Base-by-base conservation (phyloP, 2,888 invertebrate genomes). In the Galerucella calmariensis region DNA sequence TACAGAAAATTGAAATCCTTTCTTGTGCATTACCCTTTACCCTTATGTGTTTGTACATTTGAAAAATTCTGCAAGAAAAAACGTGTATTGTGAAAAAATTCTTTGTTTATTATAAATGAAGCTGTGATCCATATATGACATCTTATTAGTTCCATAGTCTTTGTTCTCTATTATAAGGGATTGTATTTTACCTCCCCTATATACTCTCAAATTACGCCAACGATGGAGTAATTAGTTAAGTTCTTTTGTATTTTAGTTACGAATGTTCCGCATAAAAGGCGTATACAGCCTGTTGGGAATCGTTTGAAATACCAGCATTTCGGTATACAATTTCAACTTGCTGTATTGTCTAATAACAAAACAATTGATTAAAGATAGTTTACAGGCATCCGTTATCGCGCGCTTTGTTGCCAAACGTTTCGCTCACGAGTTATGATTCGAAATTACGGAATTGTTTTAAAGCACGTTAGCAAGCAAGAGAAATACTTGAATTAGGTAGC, bases 291-390 rank as follows among this genome's bases (percentile, higher is more conserved):
- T 41, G 35, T 35, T 41, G 41, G 16, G n/a, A 62, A 62, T 62
- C 20, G 62, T 67, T 67, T 53, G 35, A 53, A 67, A 67, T 67
- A 67, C 67, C 67, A 67, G 53, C 67, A 67, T 67, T 56, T 56
- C 35, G 53, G 53, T 67, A 67, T 67, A 67, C 67, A 67, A 56
- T 67, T 67, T 56, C 67, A 53, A 62, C 62, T 62, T 41, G 62
- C 41, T 35, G 6, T 16, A 62, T 62, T 41, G 62, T 62, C 41
- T 62, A 62, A 56, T 56, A 56, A 53, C 53, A 53, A 56, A 56
- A 56, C 56, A 56, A 56, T 56, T 56, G 56, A 56, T 56, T 8
- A 11, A 8, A 56, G 56, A 56, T 56, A 56, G 56, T 56, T 56
- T 56, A 56, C 56, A 20, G 56, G 2, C 20, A 56, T 56, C 56